Conservation (phyloP, 2,888 invertebrate species). For the Parnassius orleans region DNA sequence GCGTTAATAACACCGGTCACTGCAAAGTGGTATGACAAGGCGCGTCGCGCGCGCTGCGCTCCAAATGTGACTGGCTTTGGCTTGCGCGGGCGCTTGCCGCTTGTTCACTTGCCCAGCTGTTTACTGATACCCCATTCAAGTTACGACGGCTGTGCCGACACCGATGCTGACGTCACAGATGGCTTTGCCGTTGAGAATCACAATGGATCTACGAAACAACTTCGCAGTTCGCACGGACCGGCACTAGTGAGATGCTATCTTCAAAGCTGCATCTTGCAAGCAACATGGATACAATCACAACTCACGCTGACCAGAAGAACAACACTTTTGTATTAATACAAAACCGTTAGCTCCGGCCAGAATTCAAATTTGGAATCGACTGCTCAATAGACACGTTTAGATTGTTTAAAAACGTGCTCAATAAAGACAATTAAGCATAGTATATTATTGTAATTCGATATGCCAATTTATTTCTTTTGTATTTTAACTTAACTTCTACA, state of each 20-base stretch:
- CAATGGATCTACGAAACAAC: neutral
- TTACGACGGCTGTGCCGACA: constrained; percentile 20
- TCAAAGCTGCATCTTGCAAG: neutral
- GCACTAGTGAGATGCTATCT: neutral
- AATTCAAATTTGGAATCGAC: no score
- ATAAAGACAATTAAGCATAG: no score
- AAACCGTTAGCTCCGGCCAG: no score
- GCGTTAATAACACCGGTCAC: constrained; percentile 1
- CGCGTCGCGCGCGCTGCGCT: constrained; percentile 72
- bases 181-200: constrained; percentile 12
- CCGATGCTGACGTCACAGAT: constrained; percentile 8
- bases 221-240: neutral
- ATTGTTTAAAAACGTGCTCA: no score
- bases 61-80: constrained; percentile 44
- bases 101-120: constrained; percentile 37
- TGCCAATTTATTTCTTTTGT: no score
- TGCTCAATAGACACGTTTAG: no score
- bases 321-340: no score
- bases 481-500: no score
- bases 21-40: constrained; percentile 28
- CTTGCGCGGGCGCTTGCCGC: constrained; percentile 35
- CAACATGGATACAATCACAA: no score
- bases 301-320: no score
- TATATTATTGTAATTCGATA: no score
- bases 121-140: constrained; percentile 36